Conservation (phyloP, 2,113 vertebrate species). For the Catharus bicknelli region DNA sequence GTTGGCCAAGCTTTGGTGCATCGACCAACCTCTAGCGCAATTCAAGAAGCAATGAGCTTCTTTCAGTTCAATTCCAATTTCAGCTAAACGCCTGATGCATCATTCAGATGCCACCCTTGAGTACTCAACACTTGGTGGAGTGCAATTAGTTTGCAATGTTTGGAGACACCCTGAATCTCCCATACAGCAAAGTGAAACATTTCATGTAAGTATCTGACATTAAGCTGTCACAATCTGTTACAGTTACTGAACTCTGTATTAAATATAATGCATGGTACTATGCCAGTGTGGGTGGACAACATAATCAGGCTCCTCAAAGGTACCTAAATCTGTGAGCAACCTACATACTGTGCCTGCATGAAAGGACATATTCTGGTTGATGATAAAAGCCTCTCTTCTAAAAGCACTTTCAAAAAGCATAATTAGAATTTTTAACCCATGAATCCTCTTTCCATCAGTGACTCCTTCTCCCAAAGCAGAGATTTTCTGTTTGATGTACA, state of each 20-base stretch:
- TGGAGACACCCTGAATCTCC: background rate
- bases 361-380: background rate
- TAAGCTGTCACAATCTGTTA: constrained; percentile 45
- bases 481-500: background rate
- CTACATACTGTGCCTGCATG: constrained; percentile 8
- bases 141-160: background rate
- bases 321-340: constrained; percentile 53
- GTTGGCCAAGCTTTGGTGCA: background rate
- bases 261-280: constrained; percentile 11
- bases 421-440: background rate
- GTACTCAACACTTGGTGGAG: background rate
- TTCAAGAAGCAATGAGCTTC: background rate
- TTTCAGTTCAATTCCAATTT: background rate
- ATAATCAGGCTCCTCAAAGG: constrained; percentile 42
- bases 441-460: background rate
- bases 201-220: constrained; percentile 40
- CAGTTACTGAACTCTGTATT: background rate
- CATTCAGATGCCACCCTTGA: background rate
- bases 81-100: background rate
- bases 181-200: constrained; percentile 17
- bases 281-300: constrained; percentile 41
- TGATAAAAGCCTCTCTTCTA: constrained; percentile 17
- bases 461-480: background rate
- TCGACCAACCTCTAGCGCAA: background rate
- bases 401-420: background rate